Evolutionary conservation across 2,113 vertebrate species (phyloP).

Genomic region (Mesembrinibis cayennensis): DNA sequence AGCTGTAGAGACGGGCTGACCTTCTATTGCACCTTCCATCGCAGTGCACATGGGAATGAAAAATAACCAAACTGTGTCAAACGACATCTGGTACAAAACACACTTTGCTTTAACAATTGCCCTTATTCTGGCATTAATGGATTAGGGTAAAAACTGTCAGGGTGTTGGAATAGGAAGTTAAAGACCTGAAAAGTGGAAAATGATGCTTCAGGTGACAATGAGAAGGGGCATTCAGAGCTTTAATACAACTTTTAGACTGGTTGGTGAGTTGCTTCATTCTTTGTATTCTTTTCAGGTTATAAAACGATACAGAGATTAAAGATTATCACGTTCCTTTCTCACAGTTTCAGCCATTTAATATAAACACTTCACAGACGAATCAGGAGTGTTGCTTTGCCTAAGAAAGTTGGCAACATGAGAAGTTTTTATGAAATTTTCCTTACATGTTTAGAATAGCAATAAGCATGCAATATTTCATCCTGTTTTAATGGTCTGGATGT

Average conservation of each 20-base stretch:
- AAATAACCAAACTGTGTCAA: rapidly evolving
- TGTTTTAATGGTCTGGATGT: conserved; percentile 21
- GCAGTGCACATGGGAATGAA: no score
- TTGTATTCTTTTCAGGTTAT: neutral
- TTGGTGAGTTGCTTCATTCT: neutral
- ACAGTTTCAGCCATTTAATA: neutral
- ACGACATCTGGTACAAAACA: neutral
- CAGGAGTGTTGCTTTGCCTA: neutral
- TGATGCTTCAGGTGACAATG: neutral
- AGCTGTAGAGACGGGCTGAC: neutral
- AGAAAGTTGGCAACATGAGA: neutral
- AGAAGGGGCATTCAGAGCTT: neutral
- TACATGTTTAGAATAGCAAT: conserved; percentile 43
- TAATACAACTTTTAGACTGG: neutral
- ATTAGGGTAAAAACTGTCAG: neutral
- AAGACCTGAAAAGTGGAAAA: neutral
- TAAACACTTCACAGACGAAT: conserved; percentile 5
- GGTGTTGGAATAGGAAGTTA: neutral
- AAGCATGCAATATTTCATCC: conserved; percentile 2
- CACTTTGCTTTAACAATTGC: neutral
- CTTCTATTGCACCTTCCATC: neutral
- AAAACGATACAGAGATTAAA: neutral
- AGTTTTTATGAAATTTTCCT: conserved; percentile 5
- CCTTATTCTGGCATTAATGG: neutral
- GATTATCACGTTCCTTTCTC: neutral